Evolutionary conservation across 2,888 invertebrate species (phyloP), one percentile per base, ranked within the genome.

Genomic region (Xestia sexstrigata): DNA sequence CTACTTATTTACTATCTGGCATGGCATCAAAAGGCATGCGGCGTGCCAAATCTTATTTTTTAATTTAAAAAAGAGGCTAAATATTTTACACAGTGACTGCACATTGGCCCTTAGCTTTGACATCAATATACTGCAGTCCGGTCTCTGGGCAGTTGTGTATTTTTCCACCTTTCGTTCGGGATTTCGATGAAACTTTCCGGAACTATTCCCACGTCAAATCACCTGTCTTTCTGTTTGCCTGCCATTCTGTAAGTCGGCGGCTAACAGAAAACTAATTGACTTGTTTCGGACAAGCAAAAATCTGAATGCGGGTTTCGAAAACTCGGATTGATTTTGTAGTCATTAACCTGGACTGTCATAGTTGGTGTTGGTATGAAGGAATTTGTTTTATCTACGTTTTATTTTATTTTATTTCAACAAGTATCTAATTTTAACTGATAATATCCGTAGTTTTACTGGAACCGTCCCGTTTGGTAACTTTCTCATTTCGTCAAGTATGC

Each of bases 191-290:
- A 75, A 65, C 47, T 73, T 84, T 84, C 30, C 42, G 58, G 63
- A 70, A 82, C 66, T 78, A 70, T 82, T 82, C 52, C 39, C 39
- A 26, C 75, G 84, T 78, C 75, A 65, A 67, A 73, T 78, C 82
- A 76, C 68, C 84, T 82, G 83, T 83, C 83, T 20, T 63, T 70
- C 67, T 68, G 65, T 78, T 73, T 35, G 55, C 35, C 62, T 70
- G 78, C n/a, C 76, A 60, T 17, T 35, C 52, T 45, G 26, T 74
- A 83, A 75, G 83, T 75, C 83, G 35, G 45, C 15, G 20, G 69
- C 58, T 68, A 74, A 83, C 83, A 74, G 72, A 72, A 85, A 85
- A 78, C 82, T 84, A 82, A 78, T 84, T 82, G 83, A 78, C 86
- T 75, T 58, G 72, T 72, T 73, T 47, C 55, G 26, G 8, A 68